Evolutionary conservation across 2,888 invertebrate species (phyloP), one percentile per base, ranked within the genome.

Genomic region (Emmelina monodactyla): DNA sequence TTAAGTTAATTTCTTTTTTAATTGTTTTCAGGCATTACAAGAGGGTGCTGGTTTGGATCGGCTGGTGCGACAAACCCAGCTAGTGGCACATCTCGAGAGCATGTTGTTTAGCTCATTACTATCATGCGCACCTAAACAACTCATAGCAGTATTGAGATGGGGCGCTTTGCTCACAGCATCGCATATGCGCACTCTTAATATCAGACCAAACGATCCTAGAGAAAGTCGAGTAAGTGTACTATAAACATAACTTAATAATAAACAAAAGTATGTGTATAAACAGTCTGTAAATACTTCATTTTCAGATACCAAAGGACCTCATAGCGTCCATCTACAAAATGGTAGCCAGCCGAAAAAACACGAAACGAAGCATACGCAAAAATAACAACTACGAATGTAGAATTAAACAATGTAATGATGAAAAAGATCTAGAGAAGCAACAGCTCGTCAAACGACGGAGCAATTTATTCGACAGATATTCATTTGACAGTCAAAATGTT

Each of bases 131-230:
- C 89, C 88, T 0, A 78, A 72, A 19, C 84, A 84, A 39, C 55
- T 91, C 11, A 70, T 91, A 14, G 76, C 82, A 1, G 82, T 88
- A 19, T 82, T 89, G 39, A 85, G 91, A 40, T 84, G 84, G 47
- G 88, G 88, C 14, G 92, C 92, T 0, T 58, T 92, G 15, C 63
- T 92, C n/a, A 82, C 92, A 4, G 88, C 88, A 28, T 87, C 90
- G 0, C 85, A 88, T 2, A 85, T 87, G 52, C 86, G 89, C 37
- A 86, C 88, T 45, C 82, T 91, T 31, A 87, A 89, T 42, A 86
- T 92, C 43, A 81, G 89, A 35, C 92, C 92, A 0, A 92, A 92
- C 52, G 92, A 93, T 62, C 92, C 92, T 0, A 72, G 92, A 34
- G 92, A 92, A 50, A 87, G 83, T 37, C 83, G 90, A 51, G 76